Base-by-base conservation (phyloP, 2,888 invertebrate genomes). In the Ptychoptera albimana region DNA sequence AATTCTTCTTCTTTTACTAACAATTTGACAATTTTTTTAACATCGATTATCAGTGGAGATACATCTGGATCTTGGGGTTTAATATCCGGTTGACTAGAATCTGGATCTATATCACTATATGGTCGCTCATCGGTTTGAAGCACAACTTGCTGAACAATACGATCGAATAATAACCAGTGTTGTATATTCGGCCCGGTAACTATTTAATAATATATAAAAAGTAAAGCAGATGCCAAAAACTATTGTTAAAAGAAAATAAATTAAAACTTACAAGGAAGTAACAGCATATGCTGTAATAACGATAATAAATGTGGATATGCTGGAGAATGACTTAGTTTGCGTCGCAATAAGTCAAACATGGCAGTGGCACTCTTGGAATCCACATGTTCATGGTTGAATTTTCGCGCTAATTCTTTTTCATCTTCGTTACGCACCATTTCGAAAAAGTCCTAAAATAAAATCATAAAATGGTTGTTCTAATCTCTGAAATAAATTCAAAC, bases 401-500 rank as follows among this genome's bases (percentile, higher is more conserved):
- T 80, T 50, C 91, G 74, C 5, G 91, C 86, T 49, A 97, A 64
- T 60, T 94, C 92, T 56, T 88, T 83, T 63, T 97, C 97, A 64
- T 97, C 97, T 66, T 96, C 94, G 57, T 83, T 86, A 39, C 96
- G 77, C 15, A 94, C 86, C 92, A 96, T 93, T 68, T 97, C 97
- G 68, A 97, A 97, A 67, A 97, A 92, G 63, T 97, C 96, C 64
- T 63, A 35, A 1, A 13, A 34, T 15, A 39, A 32, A 29, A 30
- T 14, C 39, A 2, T 11, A 23, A 23, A 23, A 3, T 5, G 23
- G 7, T 23, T 37, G 23, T 37, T 16, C 29, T 9, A 37, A 36
- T 38, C 36, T 10, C 30, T 6, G 29, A 8, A 15, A 13, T 13
- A 14, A 14, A 12, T 36, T 8, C 4, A 15, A 9, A 8, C 11